phyloP scores from a whole-genome alignment of 2,113 vertebrate species.

The Setophaga kirtlandii region DNA sequence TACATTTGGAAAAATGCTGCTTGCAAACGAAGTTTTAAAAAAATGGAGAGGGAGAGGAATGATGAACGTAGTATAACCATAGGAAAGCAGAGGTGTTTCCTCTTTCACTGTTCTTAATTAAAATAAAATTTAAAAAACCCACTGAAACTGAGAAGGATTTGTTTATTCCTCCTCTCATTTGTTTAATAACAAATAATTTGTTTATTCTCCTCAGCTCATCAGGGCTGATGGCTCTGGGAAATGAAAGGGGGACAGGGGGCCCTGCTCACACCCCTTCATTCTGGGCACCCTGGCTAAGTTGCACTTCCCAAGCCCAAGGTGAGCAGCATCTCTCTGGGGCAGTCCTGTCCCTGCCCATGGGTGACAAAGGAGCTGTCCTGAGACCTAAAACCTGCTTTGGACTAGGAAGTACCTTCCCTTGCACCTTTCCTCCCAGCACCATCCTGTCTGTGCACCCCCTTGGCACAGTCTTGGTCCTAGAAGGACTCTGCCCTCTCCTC shows the following conservation, averaged over 20 bases:
- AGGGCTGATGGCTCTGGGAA: background rate
- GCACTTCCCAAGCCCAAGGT: background rate
- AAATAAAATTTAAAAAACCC: background rate
- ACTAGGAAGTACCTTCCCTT: background rate
- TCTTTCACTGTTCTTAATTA: conserved; percentile 15
- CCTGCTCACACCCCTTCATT: background rate
- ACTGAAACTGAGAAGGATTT: background rate
- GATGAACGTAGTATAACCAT: conserved; percentile 8
- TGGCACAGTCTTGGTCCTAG: background rate
- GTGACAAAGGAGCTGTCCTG: background rate
- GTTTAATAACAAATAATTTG: no score
- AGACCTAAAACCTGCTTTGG: background rate
- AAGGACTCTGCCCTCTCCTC: background rate
- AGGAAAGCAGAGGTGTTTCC: conserved; percentile 47
- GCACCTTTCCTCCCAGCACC: background rate
- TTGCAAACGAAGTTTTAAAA: background rate
- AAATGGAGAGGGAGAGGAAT: background rate
- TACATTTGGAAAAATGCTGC: background rate
- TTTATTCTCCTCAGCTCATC: background rate
- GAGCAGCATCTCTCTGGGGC: background rate
- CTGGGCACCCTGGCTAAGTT: background rate
- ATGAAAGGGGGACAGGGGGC: background rate
- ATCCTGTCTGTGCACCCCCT: background rate
- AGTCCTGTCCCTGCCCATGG: no score
- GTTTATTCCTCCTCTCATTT: background rate